Evolutionary conservation across 2,888 invertebrate genomes (phyloP).

Genomic region (Parnassius smintheus): DNA sequence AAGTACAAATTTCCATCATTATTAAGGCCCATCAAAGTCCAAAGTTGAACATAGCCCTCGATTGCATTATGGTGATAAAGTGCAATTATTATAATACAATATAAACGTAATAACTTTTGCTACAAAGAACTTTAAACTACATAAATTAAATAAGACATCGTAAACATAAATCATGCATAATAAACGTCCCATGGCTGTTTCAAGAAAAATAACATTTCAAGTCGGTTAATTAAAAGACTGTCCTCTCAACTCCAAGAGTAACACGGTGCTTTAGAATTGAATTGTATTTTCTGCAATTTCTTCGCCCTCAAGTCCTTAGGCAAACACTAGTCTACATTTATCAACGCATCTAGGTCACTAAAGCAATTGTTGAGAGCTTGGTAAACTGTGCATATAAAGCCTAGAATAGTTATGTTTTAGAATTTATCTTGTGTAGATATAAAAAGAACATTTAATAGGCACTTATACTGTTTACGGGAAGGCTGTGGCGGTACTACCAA

Average conservation of each 20-base stretch:
- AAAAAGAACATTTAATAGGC: constrained; percentile 20
- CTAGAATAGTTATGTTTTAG: constrained; percentile 10
- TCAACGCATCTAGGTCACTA: constrained; percentile 57
- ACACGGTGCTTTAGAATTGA: constrained; percentile 22
- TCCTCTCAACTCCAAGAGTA: constrained; percentile 15
- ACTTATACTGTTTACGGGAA: constrained; percentile 17
- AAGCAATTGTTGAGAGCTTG: constrained; percentile 33
- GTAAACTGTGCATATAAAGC: constrained; percentile 1
- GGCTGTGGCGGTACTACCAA: not conserved
- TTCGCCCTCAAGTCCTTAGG: constrained; percentile 29
- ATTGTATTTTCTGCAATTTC: constrained; percentile 24
- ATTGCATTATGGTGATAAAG: too few relatives aligned
- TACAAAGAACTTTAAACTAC: constrained; percentile 4
- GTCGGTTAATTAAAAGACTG: constrained; percentile 21
- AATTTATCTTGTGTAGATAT: constrained; percentile 8
- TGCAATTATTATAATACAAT: too few relatives aligned
- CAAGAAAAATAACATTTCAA: constrained; percentile 16
- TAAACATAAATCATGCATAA: not conserved
- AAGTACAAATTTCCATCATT: too few relatives aligned
- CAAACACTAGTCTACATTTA: constrained; percentile 47
- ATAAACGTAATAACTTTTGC: too few relatives aligned
- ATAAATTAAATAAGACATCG: constrained; percentile 4
- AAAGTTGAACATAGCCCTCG: too few relatives aligned
- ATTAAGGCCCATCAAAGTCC: too few relatives aligned
- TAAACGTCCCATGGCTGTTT: constrained; percentile 3